Evolutionary conservation across 2,113 vertebrate species (phyloP), one percentile per base, ranked within the genome.

Genomic region (Rana temporaria): DNA sequence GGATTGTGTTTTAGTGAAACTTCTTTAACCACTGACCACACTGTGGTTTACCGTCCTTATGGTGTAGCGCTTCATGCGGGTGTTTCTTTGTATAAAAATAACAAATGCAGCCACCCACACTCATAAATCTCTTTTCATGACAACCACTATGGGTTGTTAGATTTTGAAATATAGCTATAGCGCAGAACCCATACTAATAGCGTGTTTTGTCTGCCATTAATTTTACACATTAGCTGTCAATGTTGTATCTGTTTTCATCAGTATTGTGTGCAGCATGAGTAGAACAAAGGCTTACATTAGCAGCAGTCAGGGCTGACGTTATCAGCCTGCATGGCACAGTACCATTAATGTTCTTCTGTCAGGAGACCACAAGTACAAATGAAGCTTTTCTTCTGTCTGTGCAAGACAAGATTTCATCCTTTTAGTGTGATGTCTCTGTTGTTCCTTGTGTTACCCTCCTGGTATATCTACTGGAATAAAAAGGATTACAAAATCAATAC

Each of bases 281-380:
- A 59, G 26, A 73, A 73, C 70, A 73, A 73, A 57, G 70, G 22
- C 19, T 34, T 18, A 6, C 70, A 57, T 73, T 73, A 32, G 55
- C 17, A 19, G 24, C 30, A 59, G 55, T 22, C 16, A 30, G 69
- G 48, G 48, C 17, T 73, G 70, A 73, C 48, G 70, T 73, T 59
- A 73, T 73, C 70, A 59, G 53, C 53, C 34, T 59, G 70, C 26
- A 73, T 57, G 18, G 26, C 16, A 56, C 53, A 59, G 70, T 73
- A 24, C 26, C 70, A 34, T 56, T 73, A 73, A 59, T 59, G 4
- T 7, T 18, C 17, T 30, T 73, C 53, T 59, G n/a, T 73, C 70
- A 34, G 19, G 70, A 55, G 70, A 73, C 6, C 24, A 34, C 24
- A 11, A 59, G 57, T 20, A 73, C 70, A 72, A 72, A 72, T 56